A percentile compares a stretch with the other conserved stretches of the same genome.
phyloP scores from a whole-genome alignment of 2,888 invertebrate genomes.

The Arge pagana region DNA sequence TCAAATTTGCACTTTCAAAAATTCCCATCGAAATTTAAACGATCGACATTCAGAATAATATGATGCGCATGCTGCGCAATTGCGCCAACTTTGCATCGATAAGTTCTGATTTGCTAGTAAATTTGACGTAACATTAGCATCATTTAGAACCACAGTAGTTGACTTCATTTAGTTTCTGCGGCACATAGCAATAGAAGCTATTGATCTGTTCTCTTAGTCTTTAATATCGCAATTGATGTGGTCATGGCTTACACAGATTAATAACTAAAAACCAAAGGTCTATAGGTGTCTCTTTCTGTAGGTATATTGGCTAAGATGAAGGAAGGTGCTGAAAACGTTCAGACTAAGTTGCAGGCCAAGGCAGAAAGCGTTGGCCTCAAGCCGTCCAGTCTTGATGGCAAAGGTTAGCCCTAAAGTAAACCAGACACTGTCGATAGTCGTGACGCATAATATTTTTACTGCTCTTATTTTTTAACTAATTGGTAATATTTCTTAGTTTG shows the following conservation, averaged over 20 bases:
- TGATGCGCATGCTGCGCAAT: too few relatives aligned
- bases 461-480: conserved; percentile 3
- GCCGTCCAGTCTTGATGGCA: conserved; percentile 56
- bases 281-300: conserved; percentile 53
- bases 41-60: too few relatives aligned
- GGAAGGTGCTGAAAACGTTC: conserved; percentile 93
- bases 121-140: too few relatives aligned
- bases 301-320: conserved; percentile 94
- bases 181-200: too few relatives aligned
- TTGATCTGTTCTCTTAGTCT: too few relatives aligned
- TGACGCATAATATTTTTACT: conserved; percentile 42
- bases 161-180: too few relatives aligned
- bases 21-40: too few relatives aligned
- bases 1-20: too few relatives aligned
- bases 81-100: too few relatives aligned
- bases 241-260: conserved; percentile 1
- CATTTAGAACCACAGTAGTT: conserved; percentile 10
- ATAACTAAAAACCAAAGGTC: background rate
- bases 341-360: conserved; percentile 91
- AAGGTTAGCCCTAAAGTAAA: conserved; percentile 51
- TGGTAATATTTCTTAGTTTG: conserved; percentile 5
- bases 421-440: conserved; percentile 22
- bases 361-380: conserved; percentile 77
- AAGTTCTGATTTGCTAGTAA: too few relatives aligned
- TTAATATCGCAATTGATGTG: conserved; percentile 9